phyloP scores from a whole-genome alignment of 2,888 invertebrate genomes.

The Lochmaea capreae region DNA sequence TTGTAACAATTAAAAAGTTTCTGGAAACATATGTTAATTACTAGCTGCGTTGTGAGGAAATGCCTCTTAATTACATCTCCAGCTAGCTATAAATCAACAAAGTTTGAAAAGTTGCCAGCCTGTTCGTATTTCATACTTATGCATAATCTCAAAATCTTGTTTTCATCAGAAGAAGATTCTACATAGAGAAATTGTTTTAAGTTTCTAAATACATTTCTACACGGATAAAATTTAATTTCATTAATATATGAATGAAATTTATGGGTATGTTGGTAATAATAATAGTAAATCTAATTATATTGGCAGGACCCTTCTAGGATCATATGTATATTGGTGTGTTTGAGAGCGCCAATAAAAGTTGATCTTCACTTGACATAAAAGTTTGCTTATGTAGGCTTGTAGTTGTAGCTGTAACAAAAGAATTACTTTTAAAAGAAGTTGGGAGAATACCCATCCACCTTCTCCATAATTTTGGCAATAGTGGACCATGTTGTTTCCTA shows the following conservation, averaged over 20 bases:
- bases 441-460: too few species aligned
- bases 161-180: conserved; percentile 24
- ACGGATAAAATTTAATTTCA: not conserved
- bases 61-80: conserved; percentile 62
- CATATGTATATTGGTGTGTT: too few species aligned
- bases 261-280: too few species aligned
- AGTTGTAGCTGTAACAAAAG: too few species aligned
- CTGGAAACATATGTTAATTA: conserved; percentile 65
- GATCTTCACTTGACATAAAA: too few species aligned
- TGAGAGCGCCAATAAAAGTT: too few species aligned
- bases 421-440: too few species aligned
- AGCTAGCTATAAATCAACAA: conserved; percentile 60
- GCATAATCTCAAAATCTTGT: conserved; percentile 39
- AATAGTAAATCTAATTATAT: too few species aligned
- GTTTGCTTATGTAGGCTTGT: too few species aligned
- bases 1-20: conserved; percentile 63
- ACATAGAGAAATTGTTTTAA: conserved; percentile 20
- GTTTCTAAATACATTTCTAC: not conserved
- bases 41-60: conserved; percentile 64
- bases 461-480: too few species aligned
- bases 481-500: too few species aligned
- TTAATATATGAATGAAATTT: not conserved
- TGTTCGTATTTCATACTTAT: conserved; percentile 44
- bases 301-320: too few species aligned
- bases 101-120: conserved; percentile 53